Conservation (phyloP, 2,888 invertebrate genomes). For the Anthoptus insignis region DNA sequence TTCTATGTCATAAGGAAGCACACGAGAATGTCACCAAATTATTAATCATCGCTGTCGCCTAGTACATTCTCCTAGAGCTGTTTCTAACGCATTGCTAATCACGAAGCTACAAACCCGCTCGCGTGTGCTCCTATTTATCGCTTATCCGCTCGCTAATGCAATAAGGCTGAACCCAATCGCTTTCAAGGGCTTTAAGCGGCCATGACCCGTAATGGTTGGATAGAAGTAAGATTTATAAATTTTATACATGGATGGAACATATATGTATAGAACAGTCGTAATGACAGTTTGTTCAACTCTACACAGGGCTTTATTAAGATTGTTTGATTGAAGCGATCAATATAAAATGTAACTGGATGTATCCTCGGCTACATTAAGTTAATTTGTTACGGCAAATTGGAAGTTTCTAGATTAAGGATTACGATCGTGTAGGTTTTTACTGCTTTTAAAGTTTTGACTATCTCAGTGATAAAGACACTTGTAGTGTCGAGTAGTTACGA, state of each 20-base stretch:
- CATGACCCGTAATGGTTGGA: constrained; percentile 76
- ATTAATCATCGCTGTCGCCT: too few relatives aligned
- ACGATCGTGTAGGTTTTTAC: constrained; percentile 14
- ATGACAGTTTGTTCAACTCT: constrained; percentile 61
- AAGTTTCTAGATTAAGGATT: constrained; percentile 26
- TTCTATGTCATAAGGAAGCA: too few relatives aligned
- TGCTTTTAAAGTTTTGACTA: not conserved
- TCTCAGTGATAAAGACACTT: constrained; percentile 2
- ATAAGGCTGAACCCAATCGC: constrained; percentile 72
- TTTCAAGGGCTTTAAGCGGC: constrained; percentile 86
- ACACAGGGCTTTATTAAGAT: constrained; percentile 50
- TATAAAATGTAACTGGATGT: constrained; percentile 31
- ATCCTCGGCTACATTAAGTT: constrained; percentile 35
- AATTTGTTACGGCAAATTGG: constrained; percentile 31
- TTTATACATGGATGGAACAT: too few relatives aligned
- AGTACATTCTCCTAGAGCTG: too few relatives aligned
- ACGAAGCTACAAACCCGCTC: too few relatives aligned
- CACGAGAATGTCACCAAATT: too few relatives aligned
- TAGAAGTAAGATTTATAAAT: constrained; percentile 58
- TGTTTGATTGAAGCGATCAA: constrained; percentile 48
- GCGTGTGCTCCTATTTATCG: too few relatives aligned
- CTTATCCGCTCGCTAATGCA: constrained; percentile 59
- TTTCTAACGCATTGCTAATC: too few relatives aligned
- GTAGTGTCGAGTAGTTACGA: constrained; percentile 1
- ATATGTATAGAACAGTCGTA: constrained; percentile 49